Base-by-base conservation (phyloP, 2,113 vertebrate genomes). In the Cygnus atratus region DNA sequence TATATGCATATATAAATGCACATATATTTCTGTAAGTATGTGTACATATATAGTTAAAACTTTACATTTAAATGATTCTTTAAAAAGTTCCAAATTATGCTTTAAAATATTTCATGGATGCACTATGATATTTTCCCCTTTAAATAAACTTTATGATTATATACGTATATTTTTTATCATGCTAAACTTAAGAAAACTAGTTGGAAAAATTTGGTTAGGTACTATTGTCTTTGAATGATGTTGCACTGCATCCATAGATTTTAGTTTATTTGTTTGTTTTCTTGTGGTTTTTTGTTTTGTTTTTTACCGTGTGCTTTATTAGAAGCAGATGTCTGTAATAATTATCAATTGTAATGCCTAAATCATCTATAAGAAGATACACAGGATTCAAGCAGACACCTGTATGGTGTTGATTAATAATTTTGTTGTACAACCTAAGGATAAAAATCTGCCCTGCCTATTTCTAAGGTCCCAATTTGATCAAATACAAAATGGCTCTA, bases 151-250 rank as follows among this genome's bases (percentile, higher is more conserved):
- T 12, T 52, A 37, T 31, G 12, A 26, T 25, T 28, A 29, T 50
- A 52, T 52, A 52, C 10, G 7, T 28, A 13, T 72, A 28, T 41
- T 21, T 26, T 29, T 50, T 18, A 54, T 72, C 59, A 66, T 41
- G 15, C 7, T 19, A n/a, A 16, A 13, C 25, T 39, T 0, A 0
- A 65, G 39, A 76, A 0, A 59, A 37, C 16, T 41, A 10, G 29
- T 43, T 80, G 5, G 4, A 63, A 80, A 75, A 43, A 46, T 2
- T 2, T 19, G 5, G 4, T 35, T 54, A 22, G 3, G 3, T 54
- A 13, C 39, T 57, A 39, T 1, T 78, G 19, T 46, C 39, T 24
- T 79, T 68, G 48, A 67, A 61, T 13, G 11, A 57, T 20, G 25
- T 20, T 55, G n/a, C 4, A 29, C 16, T 52, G 9, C 24, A 61